These are phyloP conservation scores for Chitala chitala DNA, from an alignment of 2,113 vertebrate species.

Conservation along the genomic window DNA sequence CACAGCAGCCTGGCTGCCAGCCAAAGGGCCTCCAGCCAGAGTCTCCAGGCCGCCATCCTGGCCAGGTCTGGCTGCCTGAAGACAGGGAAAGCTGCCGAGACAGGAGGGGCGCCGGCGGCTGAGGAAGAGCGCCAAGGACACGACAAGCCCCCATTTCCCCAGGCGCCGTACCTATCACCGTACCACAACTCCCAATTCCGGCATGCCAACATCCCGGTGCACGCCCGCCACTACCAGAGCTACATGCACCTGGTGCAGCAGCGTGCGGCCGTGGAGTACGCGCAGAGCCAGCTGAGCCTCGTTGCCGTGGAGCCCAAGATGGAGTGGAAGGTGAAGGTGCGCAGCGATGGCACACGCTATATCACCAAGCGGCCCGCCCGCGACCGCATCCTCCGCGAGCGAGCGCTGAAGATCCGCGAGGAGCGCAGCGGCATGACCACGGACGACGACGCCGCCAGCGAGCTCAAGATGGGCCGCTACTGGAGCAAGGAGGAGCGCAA, in stretches of 20 bases:
- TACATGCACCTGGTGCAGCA: conserved; percentile 96
- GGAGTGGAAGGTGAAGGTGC: conserved; percentile 97
- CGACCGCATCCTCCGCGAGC: conserved; percentile 87
- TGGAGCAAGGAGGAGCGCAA: conserved; percentile 97
- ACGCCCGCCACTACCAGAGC: conserved; percentile 91
- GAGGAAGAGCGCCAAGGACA: conserved; percentile 52
- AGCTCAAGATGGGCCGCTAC: conserved; percentile 96
- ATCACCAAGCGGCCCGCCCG: conserved; percentile 92
- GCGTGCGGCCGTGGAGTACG: conserved; percentile 86
- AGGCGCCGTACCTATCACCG: conserved; percentile 79
- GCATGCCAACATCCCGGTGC: conserved; percentile 75
- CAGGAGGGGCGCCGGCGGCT: conserved; percentile 49
- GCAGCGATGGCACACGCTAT: conserved; percentile 89
- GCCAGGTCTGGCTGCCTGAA: conserved; percentile 63
- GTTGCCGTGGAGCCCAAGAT: conserved; percentile 85
- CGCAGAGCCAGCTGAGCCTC: conserved; percentile 88
- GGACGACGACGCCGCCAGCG: conserved; percentile 87
- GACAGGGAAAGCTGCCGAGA: conserved; percentile 57
- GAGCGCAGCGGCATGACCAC: conserved; percentile 90
- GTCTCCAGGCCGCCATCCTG: conserved; percentile 50
- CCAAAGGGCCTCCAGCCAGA: no score
- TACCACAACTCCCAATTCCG: conserved; percentile 79
- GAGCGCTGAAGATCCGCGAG: conserved; percentile 89
- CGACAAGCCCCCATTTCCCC: conserved; percentile 42
- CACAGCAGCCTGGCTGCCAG: conserved; percentile 61